Evolutionary conservation across 2,797 vertebrate genomes (phyloP).

Genomic region (Liasis olivaceus): DNA sequence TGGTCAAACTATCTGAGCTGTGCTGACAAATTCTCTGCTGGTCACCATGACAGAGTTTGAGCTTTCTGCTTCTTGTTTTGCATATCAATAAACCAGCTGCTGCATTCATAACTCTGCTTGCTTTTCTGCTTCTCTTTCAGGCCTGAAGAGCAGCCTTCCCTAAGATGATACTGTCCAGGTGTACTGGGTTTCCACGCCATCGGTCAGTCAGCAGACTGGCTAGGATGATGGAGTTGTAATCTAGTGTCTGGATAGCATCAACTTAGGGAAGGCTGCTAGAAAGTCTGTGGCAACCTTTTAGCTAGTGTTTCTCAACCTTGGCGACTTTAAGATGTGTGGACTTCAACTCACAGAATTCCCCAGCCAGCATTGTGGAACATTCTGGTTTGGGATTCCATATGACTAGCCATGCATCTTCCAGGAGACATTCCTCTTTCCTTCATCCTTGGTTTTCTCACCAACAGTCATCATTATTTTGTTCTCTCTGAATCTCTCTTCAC

Average conservation of each 20-base stretch:
- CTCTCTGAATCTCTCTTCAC: not conserved
- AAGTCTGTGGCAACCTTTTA: not conserved
- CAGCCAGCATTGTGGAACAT: not conserved
- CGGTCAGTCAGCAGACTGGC: not conserved
- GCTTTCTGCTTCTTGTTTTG: not conserved
- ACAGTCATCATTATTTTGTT: not conserved
- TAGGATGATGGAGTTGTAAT: not conserved
- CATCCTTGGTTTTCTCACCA: not conserved
- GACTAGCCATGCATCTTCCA: not conserved
- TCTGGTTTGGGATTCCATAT: not conserved
- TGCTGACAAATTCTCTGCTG: not conserved
- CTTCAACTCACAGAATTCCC: no score
- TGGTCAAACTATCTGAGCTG: not conserved
- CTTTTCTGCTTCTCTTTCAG: not conserved
- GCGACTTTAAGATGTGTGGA: no score
- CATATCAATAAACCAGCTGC: constrained; percentile 28
- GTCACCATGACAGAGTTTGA: not conserved
- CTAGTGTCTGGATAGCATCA: not conserved
- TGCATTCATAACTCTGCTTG: not conserved
- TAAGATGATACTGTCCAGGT: not conserved
- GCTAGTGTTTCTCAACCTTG: no score
- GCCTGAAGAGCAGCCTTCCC: not conserved
- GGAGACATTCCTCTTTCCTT: not conserved
- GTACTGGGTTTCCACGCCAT: not conserved
- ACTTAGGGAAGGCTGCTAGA: not conserved